Base-by-base conservation (phyloP, 2,888 invertebrate species). In the Zygothrica quintamaculata region DNA sequence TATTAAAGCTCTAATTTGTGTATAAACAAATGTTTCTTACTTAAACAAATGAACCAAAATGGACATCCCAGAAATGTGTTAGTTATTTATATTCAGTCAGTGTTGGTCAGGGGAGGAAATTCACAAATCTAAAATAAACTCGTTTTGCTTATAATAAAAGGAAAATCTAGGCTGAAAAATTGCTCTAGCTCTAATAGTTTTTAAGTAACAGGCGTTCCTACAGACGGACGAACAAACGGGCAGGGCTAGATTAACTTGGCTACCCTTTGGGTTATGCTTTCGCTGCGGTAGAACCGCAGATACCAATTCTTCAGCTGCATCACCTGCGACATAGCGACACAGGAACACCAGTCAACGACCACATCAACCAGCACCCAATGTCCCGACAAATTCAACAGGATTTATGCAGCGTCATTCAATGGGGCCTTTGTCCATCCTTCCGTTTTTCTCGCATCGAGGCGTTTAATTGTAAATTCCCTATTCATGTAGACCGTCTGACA, bases 291-390 rank as follows among this genome's bases (percentile, higher is more conserved):
- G 58, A 74, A 89, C 88, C 88, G 80, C 88, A 88, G 79, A 79
- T 88, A 87, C 88, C 88, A 85, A 89, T 87, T 84, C 88, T 82
- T 81, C 85, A 85, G 81, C 86, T 74, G 69, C 69, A 72, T 59
- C 57, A 42, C 44, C 77, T 58, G 71, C 71, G 72, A 68, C 75
- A 77, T 73, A 64, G 64, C 57, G 39, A 71, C 77, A 72, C 74
- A 70, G 60, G n/a, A 25, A 39, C 36, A 29, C n/a, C n/a, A n/a
- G n/a, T n/a, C n/a, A n/a, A n/a, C n/a, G n/a, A n/a, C n/a, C n/a
- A n/a, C n/a, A n/a, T n/a, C 26, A 22, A 5, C 18, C 18, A 22
- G 44, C 56, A 58, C 33, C 50, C 53, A 25, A 39, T 11, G 48
- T 31, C 51, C 55, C 12, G 25, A 16, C 31, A 13, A 22, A 46